Evolutionary conservation across 2,797 vertebrate species (phyloP), one percentile per base, ranked within the genome.

Genomic region (Spea hammondii): DNA sequence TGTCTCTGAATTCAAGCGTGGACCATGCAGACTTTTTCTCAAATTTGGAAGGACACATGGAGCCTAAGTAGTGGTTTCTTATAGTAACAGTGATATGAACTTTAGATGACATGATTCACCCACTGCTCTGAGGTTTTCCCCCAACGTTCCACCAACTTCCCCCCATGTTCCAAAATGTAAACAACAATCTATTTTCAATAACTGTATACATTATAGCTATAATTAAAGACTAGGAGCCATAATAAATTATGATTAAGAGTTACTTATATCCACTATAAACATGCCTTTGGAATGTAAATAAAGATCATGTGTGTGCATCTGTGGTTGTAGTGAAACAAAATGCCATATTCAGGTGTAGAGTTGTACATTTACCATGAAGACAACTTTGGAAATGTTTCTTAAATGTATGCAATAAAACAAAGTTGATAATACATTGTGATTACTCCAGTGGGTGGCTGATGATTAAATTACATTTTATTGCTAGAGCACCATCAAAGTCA

Each of bases 141-240:
- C n/a, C 64, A 65, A 47, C 11, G 64, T 32, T 32, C 32, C 32
- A 32, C 32, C 45, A 65, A 46, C 44, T 45, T 47, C n/a, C 64
- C 32, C 64, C 45, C 10, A 65, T 65, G 64, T 65, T 65, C 44
- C 65, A 12, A 10, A 47, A 10, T 67, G 44, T 49, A 67, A 67
- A 67, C 45, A 48, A 6, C n/a, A 67, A 67, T 46, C 46, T 11
- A 67, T 65, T 65, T 46, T 46, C 6, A 59, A 59, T n/a, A 65
- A 47, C 11, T 65, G 64, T 65, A 65, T 45, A 65, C 64, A 46
- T 65, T 65, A 11, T 2, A 65, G 11, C 64, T 45, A 11, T 1
- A 11, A 44, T 62, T n/a, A 62, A 62, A 9, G 64, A 65, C 11
- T 65, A 14, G 64, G 46, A 65, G 64, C 46, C 32, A 64, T 64